Evolutionary conservation across 2,113 vertebrate genomes (phyloP).

Genomic region (Montifringilla adamsi): DNA sequence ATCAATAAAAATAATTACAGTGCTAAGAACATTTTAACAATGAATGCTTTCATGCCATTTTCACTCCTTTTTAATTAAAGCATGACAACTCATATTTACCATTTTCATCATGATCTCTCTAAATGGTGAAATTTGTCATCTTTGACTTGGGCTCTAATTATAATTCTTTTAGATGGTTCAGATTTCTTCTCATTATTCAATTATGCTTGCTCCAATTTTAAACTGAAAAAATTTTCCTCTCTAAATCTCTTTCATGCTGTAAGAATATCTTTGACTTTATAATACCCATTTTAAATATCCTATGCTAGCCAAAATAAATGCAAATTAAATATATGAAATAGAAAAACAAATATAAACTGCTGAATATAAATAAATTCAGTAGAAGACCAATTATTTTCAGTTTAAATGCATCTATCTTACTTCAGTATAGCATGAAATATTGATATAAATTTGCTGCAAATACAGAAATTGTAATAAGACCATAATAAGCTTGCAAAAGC

Average conservation of each 20-base stretch:
- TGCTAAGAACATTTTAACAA: constrained; percentile 61
- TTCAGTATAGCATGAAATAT: constrained; percentile 37
- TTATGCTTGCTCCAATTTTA: constrained; percentile 57
- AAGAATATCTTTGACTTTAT: background rate
- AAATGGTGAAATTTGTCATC: constrained; percentile 59
- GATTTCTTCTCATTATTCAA: constrained; percentile 49
- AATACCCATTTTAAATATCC: constrained; percentile 7
- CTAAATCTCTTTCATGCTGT: constrained; percentile 24
- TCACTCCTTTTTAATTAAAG: constrained; percentile 62
- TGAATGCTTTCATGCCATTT: constrained; percentile 36
- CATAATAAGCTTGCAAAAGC: constrained; percentile 13
- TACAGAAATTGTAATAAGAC: background rate
- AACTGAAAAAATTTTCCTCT: background rate
- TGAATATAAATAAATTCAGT: constrained; percentile 36
- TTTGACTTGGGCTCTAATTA: constrained; percentile 54
- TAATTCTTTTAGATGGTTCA: constrained; percentile 46
- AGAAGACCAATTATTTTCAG: constrained; percentile 28
- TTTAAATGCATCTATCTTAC: constrained; percentile 24
- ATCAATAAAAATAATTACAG: constrained; percentile 65
- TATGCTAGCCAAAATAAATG: background rate
- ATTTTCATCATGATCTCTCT: constrained; percentile 46
- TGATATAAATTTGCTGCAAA: constrained; percentile 39
- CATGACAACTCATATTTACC: constrained; percentile 47
- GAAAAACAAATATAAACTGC: constrained; percentile 20
- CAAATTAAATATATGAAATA: constrained; percentile 25